Percentiles rank a stretch among this genome's conserved stretches.
Evolutionary conservation across 2,797 vertebrate species (phyloP).

Genomic region (Sebastes elongatus): DNA sequence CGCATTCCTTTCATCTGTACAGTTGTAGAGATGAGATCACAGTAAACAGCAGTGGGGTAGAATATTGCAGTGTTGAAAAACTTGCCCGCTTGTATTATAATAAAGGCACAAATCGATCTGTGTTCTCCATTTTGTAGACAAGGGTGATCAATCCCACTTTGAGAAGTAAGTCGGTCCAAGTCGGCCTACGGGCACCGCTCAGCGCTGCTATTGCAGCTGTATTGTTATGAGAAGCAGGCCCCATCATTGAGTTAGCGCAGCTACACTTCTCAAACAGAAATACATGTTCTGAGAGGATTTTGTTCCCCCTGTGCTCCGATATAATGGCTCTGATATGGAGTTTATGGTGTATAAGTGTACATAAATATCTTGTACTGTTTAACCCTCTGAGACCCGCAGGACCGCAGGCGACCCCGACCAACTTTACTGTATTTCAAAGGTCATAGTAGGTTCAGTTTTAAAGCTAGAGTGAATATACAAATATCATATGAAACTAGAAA

Average conservation of each 20-base stretch:
- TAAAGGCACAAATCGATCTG: slow-evolving; percentile 50
- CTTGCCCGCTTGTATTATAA: slow-evolving; percentile 17
- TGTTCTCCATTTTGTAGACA: slow-evolving; percentile 36
- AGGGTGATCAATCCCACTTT: slow-evolving; percentile 50
- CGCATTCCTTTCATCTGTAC: not conserved
- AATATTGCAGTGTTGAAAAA: slow-evolving; percentile 8
- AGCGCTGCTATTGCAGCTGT: not conserved
- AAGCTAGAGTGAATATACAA: too few relatives aligned
- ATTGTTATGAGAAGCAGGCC: slow-evolving; percentile 13
- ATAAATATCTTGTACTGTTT: not conserved
- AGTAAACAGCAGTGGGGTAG: slow-evolving; percentile 13
- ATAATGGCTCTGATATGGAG: not conserved
- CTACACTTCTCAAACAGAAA: not conserved
- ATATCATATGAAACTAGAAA: too few relatives aligned
- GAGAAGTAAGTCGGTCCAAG: slow-evolving; percentile 28
- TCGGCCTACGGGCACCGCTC: slow-evolving; percentile 4
- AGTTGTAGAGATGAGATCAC: slow-evolving; percentile 2
- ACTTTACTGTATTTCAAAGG: too few relatives aligned
- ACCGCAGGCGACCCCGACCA: too few relatives aligned
- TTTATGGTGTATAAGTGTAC: not conserved
- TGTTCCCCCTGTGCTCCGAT: not conserved
- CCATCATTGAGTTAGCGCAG: slow-evolving; percentile 1
- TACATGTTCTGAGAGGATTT: not conserved
- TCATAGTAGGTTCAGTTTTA: too few relatives aligned
- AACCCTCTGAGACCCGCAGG: too few relatives aligned